A percentile compares a stretch with the other conserved stretches of the same genome.
Conservation (phyloP, 2,113 vertebrate genomes). For the Sturnus vulgaris region DNA sequence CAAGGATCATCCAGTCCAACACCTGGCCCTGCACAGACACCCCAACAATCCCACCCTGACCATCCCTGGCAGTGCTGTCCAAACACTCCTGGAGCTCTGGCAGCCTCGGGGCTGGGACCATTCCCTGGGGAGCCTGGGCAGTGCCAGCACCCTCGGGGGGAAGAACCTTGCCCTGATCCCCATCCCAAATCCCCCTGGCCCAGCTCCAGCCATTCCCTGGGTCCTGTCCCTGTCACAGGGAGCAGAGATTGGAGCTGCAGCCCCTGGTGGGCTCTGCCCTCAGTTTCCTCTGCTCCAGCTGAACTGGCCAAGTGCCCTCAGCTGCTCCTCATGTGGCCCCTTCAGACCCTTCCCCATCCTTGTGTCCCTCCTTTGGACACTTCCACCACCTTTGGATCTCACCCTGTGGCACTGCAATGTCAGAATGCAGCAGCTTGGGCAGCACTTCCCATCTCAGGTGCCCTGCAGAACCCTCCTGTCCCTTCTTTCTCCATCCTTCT, state of each 20-base stretch:
- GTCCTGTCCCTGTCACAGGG: background rate
- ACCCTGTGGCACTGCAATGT: accelerated
- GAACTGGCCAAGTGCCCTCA: background rate
- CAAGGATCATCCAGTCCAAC: accelerated
- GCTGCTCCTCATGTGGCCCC: background rate
- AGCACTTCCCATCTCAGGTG: background rate
- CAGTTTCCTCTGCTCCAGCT: background rate
- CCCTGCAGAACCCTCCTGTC: background rate
- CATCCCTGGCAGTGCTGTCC: background rate
- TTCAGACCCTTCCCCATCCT: background rate
- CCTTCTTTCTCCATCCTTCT: background rate
- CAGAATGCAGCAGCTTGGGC: background rate
- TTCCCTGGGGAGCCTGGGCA: background rate
- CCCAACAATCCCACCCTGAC: background rate
- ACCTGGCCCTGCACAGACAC: accelerated
- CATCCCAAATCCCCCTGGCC: accelerated
- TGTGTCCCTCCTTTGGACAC: too few species aligned
- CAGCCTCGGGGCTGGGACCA: background rate
- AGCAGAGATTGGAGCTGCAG: background rate
- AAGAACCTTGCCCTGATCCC: background rate
- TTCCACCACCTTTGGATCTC: background rate
- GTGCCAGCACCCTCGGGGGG: background rate
- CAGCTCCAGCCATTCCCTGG: background rate
- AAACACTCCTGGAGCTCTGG: background rate
- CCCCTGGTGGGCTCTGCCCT: background rate